Evolutionary conservation across 2,888 invertebrate genomes (phyloP).

Genomic region (Lycocerus yunnanus): DNA sequence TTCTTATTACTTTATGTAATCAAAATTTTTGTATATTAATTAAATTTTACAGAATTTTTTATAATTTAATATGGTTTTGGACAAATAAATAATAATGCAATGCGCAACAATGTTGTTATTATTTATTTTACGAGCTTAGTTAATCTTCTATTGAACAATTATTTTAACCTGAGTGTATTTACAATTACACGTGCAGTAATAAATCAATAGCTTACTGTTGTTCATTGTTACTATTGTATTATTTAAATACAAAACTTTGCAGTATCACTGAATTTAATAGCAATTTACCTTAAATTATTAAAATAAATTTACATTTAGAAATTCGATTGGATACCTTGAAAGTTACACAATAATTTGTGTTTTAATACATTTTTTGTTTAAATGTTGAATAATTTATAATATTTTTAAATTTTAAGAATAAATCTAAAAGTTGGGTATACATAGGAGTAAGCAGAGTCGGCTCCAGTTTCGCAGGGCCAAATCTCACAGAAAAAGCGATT

Average conservation of each 20-base stretch:
- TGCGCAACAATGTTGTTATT: neutral
- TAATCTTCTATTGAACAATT: neutral
- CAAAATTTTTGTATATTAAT: neutral
- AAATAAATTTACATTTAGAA: neutral
- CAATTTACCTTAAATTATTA: neutral
- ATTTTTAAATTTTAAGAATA: no score
- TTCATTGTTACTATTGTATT: neutral
- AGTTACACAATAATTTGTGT: neutral
- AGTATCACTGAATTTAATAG: neutral
- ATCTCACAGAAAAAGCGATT: no score
- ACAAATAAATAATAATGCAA: no score
- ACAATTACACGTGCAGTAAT: no score
- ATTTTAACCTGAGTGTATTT: neutral
- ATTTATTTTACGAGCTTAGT: neutral
- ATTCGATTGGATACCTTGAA: neutral
- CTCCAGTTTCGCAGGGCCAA: no score
- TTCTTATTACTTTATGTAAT: no score
- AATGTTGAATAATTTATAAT: no score
- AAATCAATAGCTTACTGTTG: no score
- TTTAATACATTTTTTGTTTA: no score
- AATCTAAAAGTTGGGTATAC: no score
- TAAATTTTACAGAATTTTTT: neutral
- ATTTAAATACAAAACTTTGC: neutral
- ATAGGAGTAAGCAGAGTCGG: no score
- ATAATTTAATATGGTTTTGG: neutral